A percentile compares a stretch with the other conserved stretches of the same genome.
These are phyloP conservation scores for Cryptus armator DNA, from an alignment of 2,888 invertebrate genomes.

Conservation along the genomic window DNA sequence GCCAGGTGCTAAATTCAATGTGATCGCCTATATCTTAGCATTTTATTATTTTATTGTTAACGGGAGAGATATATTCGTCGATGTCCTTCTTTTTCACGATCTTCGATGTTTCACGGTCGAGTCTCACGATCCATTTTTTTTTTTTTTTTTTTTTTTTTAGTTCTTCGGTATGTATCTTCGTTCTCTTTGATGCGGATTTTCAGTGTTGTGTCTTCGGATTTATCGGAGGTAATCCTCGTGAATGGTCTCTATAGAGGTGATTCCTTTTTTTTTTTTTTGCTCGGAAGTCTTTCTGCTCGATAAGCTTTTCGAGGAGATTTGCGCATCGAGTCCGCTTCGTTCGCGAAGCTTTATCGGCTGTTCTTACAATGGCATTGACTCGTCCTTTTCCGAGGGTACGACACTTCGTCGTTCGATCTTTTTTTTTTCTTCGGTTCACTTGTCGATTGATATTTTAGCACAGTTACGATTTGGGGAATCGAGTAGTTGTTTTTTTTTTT, in stretches of 20 bases:
- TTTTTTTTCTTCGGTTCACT: slow-evolving; percentile 21
- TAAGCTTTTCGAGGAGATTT: neutral
- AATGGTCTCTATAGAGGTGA: neutral
- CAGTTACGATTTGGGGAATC: slow-evolving; percentile 6
- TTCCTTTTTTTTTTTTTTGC: slow-evolving; percentile 1
- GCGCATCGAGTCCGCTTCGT: neutral
- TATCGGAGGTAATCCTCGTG: slow-evolving; percentile 24
- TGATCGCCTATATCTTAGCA: slow-evolving; percentile 73
- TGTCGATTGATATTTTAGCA: slow-evolving; percentile 24
- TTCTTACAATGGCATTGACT: slow-evolving; percentile 19
- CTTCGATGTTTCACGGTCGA: slow-evolving; percentile 42
- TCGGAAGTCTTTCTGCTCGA: neutral
- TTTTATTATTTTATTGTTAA: slow-evolving; percentile 47
- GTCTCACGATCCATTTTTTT: slow-evolving; percentile 7
- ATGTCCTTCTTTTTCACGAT: slow-evolving; percentile 20
- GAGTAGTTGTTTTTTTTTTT: neutral
- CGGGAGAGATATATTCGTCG: slow-evolving; percentile 25
- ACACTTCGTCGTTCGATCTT: slow-evolving; percentile 19
- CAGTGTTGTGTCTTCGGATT: slow-evolving; percentile 32
- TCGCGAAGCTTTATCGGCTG: slow-evolving; percentile 42
- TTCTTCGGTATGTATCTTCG: slow-evolving; percentile 30
- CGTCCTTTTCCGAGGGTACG: neutral
- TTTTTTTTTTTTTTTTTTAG: slow-evolving; percentile 10
- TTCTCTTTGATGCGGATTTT: slow-evolving; percentile 27
- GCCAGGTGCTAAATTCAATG: slow-evolving; percentile 83